These are phyloP conservation scores for Loriculus beryllinus DNA, from an alignment of 2,797 vertebrate species.

Conservation along the genomic window DNA sequence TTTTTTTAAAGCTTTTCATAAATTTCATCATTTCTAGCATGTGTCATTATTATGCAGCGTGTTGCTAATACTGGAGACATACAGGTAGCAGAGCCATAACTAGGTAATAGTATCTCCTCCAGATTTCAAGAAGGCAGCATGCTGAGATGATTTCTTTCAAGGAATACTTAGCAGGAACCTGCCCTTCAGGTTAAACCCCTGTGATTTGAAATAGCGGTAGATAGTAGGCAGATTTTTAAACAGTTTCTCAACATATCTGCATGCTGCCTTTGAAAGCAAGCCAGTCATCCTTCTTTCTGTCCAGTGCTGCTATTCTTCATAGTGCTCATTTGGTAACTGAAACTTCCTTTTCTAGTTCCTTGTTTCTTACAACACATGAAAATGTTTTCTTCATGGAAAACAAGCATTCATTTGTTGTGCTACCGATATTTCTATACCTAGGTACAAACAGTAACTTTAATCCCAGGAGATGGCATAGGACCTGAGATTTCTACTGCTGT, in stretches of 20 bases:
- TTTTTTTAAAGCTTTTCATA: not conserved
- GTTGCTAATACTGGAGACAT: not conserved
- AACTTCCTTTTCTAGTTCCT: not conserved
- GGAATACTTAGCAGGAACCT: not conserved
- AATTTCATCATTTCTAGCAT: not conserved
- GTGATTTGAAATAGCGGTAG: not conserved
- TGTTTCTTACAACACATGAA: not conserved
- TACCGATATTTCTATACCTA: slow-evolving; percentile 59
- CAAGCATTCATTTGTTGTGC: slow-evolving; percentile 1
- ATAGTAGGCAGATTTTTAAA: not conserved
- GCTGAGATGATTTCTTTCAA: not conserved
- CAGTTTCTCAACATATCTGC: not conserved
- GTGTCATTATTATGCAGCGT: not conserved
- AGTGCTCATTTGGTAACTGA: not conserved
- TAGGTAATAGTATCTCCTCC: not conserved
- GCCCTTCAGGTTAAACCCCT: not conserved
- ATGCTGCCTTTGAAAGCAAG: not conserved
- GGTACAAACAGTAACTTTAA: slow-evolving; percentile 93
- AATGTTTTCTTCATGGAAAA: not conserved
- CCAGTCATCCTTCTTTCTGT: not conserved
- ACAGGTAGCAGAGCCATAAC: not conserved
- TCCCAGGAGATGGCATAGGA: slow-evolving; percentile 97
- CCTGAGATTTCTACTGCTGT: slow-evolving; percentile 93
- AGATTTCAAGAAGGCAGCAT: not conserved
- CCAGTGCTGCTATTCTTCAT: not conserved